phyloP scores from a whole-genome alignment of 2,797 vertebrate genomes.

The Steatocranus sp. region DNA sequence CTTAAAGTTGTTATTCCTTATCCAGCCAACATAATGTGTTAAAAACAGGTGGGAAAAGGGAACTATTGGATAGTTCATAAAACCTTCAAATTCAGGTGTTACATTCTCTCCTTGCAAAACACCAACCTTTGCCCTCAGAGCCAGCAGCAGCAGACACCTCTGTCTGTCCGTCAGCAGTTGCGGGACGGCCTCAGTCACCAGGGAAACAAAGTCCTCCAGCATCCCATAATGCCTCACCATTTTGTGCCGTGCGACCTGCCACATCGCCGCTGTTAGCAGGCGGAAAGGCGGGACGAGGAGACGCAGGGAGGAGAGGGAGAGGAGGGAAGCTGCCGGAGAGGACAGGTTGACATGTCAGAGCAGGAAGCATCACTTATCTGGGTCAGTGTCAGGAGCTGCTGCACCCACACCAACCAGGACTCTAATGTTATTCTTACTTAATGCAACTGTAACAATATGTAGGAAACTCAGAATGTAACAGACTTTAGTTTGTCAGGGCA shows the following conservation, averaged over 20 bases:
- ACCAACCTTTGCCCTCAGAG: slow-evolving; percentile 56
- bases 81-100: background rate
- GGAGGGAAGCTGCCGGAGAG: background rate
- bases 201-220: slow-evolving; percentile 59
- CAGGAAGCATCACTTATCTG: background rate
- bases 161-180: slow-evolving; percentile 57
- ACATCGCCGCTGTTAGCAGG: slow-evolving; percentile 52
- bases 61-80: background rate
- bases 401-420: background rate
- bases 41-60: background rate
- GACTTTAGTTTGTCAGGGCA: background rate
- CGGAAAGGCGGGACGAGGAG: slow-evolving; percentile 64
- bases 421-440: background rate
- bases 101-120: background rate
- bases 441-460: background rate
- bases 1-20: background rate
- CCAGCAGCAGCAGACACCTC: slow-evolving; percentile 56
- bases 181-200: slow-evolving; percentile 50
- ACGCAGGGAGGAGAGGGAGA: slow-evolving; percentile 44
- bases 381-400: background rate
- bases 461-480: background rate
- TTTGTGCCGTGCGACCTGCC: slow-evolving; percentile 35
- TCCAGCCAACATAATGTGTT: background rate
- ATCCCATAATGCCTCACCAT: slow-evolving; percentile 52
- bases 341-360: background rate